phyloP scores from a whole-genome alignment of 2,797 vertebrate species.

The Leptatherina wallacei region DNA sequence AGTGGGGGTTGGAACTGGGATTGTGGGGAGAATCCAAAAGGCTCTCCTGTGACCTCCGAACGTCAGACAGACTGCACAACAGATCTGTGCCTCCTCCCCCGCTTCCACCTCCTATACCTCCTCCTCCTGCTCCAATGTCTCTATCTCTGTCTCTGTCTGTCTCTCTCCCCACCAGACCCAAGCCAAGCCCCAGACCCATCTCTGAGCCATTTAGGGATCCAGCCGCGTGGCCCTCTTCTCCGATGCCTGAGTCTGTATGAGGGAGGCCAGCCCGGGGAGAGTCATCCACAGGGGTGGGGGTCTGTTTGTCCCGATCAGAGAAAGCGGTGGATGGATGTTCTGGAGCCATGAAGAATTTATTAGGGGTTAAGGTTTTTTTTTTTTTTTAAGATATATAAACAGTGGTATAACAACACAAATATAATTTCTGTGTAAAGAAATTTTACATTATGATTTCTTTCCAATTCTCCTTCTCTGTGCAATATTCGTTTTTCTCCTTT shows the following conservation, averaged over 20 bases:
- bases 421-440: slow-evolving; percentile 12
- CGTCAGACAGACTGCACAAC: slow-evolving; percentile 93
- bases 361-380: background rate
- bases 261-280: slow-evolving; percentile 91
- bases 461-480: slow-evolving; percentile 22
- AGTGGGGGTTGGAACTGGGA: slow-evolving; percentile 60
- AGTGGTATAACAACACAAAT: background rate
- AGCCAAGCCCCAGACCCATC: slow-evolving; percentile 83
- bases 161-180: slow-evolving; percentile 77
- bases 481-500: slow-evolving; percentile 6
- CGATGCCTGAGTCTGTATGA: slow-evolving; percentile 97
- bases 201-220: slow-evolving; percentile 92
- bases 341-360: slow-evolving; percentile 56
- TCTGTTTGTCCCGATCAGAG: slow-evolving; percentile 89
- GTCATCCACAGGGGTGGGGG: slow-evolving; percentile 89
- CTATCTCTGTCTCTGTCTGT: slow-evolving; percentile 77
- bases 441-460: slow-evolving; percentile 15
- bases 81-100: slow-evolving; percentile 93
- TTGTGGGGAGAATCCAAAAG: slow-evolving; percentile 88
- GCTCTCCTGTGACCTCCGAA: slow-evolving; percentile 95
- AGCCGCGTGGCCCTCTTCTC: slow-evolving; percentile 92
- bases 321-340: slow-evolving; percentile 91
- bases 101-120: slow-evolving; percentile 75
- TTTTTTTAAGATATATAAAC: background rate
- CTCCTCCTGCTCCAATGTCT: slow-evolving; percentile 54